Conservation (phyloP, 2,113 vertebrate species). For the Archocentrus centrarchus region DNA sequence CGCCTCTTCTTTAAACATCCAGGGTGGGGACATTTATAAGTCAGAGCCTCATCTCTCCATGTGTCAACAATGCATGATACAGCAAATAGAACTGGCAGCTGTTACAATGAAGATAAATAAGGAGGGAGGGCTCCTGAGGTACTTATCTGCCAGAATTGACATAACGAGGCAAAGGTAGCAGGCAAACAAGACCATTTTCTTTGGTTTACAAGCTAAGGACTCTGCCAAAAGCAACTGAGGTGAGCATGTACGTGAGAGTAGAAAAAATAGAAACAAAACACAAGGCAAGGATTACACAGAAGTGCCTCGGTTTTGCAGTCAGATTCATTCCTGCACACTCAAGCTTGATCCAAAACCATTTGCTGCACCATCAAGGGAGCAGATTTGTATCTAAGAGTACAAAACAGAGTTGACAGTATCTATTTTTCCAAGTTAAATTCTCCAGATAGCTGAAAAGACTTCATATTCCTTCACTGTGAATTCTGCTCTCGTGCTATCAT, state of each 20-base stretch:
- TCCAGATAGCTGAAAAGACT: conserved; percentile 1
- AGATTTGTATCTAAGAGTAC: not conserved
- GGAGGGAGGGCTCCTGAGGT: not conserved
- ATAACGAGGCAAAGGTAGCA: not conserved
- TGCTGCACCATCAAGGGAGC: conserved; percentile 2
- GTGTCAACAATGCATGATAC: not conserved
- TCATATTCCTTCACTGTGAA: not conserved
- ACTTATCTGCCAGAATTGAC: not conserved
- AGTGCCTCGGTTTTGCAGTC: not conserved
- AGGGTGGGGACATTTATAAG: not conserved
- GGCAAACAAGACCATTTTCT: not conserved
- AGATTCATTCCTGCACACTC: conserved; percentile 2
- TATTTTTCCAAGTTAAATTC: not conserved
- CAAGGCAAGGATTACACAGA: not conserved
- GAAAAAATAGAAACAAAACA: not conserved
- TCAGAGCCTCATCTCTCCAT: not conserved
- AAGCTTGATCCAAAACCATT: not conserved
- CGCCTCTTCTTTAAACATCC: not conserved
- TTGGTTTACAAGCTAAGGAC: not conserved
- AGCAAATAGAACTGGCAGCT: conserved; percentile 38
- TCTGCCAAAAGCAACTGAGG: not conserved
- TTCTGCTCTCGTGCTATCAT: not conserved
- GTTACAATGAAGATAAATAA: conserved; percentile 28
- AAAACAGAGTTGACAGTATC: not conserved
- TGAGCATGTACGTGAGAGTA: not conserved